Evolutionary conservation across 2,797 vertebrate genomes (phyloP), one percentile per base, ranked within the genome.

Genomic region (Falco rusticolus): DNA sequence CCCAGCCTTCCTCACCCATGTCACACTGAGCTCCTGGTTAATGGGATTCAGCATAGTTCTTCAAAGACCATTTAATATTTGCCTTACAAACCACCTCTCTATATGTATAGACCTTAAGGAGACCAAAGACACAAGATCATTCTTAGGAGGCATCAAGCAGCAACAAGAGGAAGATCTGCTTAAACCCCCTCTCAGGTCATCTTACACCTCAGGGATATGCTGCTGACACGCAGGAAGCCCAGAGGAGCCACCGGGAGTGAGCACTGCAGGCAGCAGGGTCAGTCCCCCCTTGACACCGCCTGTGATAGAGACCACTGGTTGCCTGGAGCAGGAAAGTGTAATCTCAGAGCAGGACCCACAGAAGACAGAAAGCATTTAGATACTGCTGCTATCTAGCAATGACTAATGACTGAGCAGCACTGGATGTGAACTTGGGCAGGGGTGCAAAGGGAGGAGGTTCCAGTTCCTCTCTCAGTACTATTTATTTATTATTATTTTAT

Each of bases 191-290:
- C 24, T 26, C 1, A 9, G 54, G 24, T 24, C 28, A 12, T 3
- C 45, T 56, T 5, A 11, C 3, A 16, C 19, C 65, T 37, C 2
- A 2, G 75, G 41, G 75, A 24, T 3, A 50, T 1, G 9, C 15
- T 47, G 33, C 65, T 60, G 53, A 19, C 1, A 2, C 7, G 41
- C 0, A 13, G 21, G 34, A 31, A 5, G 10, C 11, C 24, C 43
- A 43, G 47, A 41, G 72, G 24, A 84, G 48, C 57, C n/a, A 8
- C 3, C 1, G 7, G 79, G 26, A 56, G 3, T 0, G 6, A 65
- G 65, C 28, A 2, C 11, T 51, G 60, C 29, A 59, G 77, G 83
- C 50, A 65, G 56, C 45, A 65, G 84, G 34, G 61, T 19, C 33
- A 11, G 64, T 31, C 29, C 33, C 17, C 3, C 39, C 45, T 14